These are phyloP conservation scores for Eilema sororculum DNA, from an alignment of 2,888 invertebrate species.

Conservation along the genomic window DNA sequence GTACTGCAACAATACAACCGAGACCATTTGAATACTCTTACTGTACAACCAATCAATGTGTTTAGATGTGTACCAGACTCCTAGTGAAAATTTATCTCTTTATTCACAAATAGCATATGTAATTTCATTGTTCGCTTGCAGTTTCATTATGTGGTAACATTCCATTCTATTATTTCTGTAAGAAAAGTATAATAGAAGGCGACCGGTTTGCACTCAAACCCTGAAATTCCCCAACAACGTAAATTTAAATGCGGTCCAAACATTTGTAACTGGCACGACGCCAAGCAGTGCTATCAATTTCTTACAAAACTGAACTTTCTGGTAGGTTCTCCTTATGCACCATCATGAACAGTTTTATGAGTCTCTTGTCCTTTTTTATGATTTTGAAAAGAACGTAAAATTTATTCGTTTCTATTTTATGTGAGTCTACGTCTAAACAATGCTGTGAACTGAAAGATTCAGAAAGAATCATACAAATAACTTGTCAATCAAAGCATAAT, in stretches of 20 bases:
- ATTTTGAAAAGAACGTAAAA: conserved; percentile 36
- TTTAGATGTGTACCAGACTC: conserved; percentile 15
- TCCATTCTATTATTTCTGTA: conserved; percentile 29
- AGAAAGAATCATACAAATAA: conserved; percentile 11
- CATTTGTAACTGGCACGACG: conserved; percentile 69
- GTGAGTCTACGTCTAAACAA: conserved; percentile 22
- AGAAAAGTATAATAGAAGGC: conserved; percentile 38
- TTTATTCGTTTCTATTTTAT: conserved; percentile 24
- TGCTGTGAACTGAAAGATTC: conserved; percentile 19
- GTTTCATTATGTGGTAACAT: conserved; percentile 16
- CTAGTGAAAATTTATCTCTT: not conserved
- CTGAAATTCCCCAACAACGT: conserved; percentile 68
- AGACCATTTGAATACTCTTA: not conserved
- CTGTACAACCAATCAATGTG: not conserved
- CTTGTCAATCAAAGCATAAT: conserved; percentile 2
- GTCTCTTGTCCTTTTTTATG: conserved; percentile 47
- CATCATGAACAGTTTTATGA: conserved; percentile 61
- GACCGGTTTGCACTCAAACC: conserved; percentile 46
- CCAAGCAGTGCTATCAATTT: conserved; percentile 77
- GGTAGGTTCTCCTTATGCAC: conserved; percentile 59
- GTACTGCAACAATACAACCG: not conserved
- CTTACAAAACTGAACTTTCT: conserved; percentile 73
- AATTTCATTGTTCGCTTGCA: not conserved
- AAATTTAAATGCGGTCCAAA: conserved; percentile 79
- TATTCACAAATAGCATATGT: conserved; percentile 8